These are phyloP conservation scores for Planococcus citri DNA, from an alignment of 1,140 invertebrate genomes.

Conservation along the genomic window DNA sequence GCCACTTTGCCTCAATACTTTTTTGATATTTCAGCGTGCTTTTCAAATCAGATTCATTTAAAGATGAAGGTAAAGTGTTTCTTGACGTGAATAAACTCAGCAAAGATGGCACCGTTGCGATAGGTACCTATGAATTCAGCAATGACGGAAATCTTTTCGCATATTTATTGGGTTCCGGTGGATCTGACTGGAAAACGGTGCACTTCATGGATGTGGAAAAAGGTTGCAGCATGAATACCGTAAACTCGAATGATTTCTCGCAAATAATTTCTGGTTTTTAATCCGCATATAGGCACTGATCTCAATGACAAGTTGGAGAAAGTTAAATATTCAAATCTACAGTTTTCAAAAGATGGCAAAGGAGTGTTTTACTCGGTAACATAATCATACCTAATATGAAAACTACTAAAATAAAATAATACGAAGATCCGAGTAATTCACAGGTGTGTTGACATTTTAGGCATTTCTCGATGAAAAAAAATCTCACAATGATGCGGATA, in stretches of 20 bases:
- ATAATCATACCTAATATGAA: not conserved
- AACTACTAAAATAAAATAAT: conserved; percentile 30
- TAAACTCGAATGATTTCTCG: not conserved
- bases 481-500: conserved; percentile 72
- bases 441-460: no score
- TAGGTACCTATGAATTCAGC: no score
- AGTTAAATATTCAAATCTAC: conserved; percentile 79
- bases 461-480: conserved; percentile 63
- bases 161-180: conserved; percentile 79
- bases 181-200: conserved; percentile 92
- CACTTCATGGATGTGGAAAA: conserved; percentile 65
- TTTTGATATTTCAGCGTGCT: no score
- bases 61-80: no score
- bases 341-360: conserved; percentile 90
- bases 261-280: conserved; percentile 26
- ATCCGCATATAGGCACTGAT: conserved; percentile 67
- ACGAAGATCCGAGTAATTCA: conserved; percentile 62
- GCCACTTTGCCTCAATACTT: no score
- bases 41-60: no score
- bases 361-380: conserved; percentile 87
- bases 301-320: conserved; percentile 77
- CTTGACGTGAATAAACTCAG: no score
- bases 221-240: conserved; percentile 38
- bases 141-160: no score
- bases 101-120: no score